Evolutionary conservation across 2,113 vertebrate genomes (phyloP).

Genomic region (Daphoenositta chrysoptera): DNA sequence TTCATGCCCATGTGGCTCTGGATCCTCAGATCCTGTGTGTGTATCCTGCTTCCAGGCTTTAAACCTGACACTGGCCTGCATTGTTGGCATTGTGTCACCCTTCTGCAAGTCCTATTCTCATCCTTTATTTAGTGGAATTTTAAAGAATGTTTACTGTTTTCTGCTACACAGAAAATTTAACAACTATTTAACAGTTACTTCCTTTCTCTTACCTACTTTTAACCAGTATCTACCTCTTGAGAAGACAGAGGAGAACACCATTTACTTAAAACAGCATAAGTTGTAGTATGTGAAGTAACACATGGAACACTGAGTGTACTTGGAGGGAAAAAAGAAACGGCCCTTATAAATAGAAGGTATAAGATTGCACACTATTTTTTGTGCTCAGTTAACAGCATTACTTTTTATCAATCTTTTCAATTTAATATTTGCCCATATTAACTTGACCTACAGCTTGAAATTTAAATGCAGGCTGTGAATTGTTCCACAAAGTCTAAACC

Average conservation of each 20-base stretch:
- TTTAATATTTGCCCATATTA: background rate
- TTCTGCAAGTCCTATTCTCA: background rate
- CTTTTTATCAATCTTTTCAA: background rate
- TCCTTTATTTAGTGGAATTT: background rate
- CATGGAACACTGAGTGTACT: background rate
- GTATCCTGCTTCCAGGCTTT: background rate
- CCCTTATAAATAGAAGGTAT: background rate
- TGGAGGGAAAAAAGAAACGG: background rate
- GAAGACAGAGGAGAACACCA: background rate
- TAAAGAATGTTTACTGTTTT: background rate
- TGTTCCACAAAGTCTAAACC: background rate
- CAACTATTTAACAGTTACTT: background rate
- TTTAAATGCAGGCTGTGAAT: background rate
- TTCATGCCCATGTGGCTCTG: background rate
- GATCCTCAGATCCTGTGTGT: rapidly evolving
- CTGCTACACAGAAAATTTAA: background rate
- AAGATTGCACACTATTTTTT: background rate
- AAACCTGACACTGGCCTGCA: background rate
- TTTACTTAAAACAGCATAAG: background rate
- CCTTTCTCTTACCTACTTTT: background rate
- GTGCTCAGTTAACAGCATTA: background rate
- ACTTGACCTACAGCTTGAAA: background rate
- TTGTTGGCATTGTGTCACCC: background rate
- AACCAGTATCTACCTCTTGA: background rate
- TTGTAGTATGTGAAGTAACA: background rate